Evolutionary conservation across 2,888 invertebrate genomes (phyloP).

Genomic region (Pyrocoelia pectoralis): DNA sequence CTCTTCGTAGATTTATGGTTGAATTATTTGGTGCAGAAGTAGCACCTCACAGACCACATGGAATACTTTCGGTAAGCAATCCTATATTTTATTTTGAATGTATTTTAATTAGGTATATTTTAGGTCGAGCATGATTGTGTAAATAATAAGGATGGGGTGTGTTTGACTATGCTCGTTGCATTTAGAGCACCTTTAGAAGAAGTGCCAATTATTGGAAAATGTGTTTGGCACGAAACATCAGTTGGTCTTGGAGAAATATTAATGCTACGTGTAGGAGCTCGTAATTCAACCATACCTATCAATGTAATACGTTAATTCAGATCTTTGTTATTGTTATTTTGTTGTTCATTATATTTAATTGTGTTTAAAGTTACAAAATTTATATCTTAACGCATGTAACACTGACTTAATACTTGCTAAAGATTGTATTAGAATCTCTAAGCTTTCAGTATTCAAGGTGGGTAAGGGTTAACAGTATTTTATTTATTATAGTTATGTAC

Average conservation of each 20-base stretch:
- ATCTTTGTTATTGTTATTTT: conserved; percentile 22
- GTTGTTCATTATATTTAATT: conserved; percentile 25
- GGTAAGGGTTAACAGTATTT: background rate
- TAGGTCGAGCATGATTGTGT: conserved; percentile 71
- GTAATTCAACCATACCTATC: conserved; percentile 81
- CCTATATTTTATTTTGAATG: conserved; percentile 6
- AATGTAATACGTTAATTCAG: conserved; percentile 77
- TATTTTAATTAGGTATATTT: conserved; percentile 32
- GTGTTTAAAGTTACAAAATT: background rate
- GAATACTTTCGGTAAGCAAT: conserved; percentile 69
- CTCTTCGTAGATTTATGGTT: conserved; percentile 87
- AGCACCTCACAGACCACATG: conserved; percentile 84
- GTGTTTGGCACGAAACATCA: conserved; percentile 86
- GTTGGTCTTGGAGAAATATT: conserved; percentile 73
- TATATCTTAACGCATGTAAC: background rate
- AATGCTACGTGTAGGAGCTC: conserved; percentile 71
- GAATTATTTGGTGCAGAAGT: conserved; percentile 90
- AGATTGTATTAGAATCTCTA: background rate
- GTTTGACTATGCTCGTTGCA: conserved; percentile 82
- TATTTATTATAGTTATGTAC: background rate
- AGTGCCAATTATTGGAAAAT: conserved; percentile 86
- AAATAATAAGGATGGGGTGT: conserved; percentile 75
- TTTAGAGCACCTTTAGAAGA: conserved; percentile 87
- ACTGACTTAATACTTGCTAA: background rate
- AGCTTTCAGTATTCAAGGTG: background rate